Evolutionary conservation across 1,140 invertebrate genomes (phyloP), one percentile per base, ranked within the genome.

Genomic region (Procambarus virginalis): DNA sequence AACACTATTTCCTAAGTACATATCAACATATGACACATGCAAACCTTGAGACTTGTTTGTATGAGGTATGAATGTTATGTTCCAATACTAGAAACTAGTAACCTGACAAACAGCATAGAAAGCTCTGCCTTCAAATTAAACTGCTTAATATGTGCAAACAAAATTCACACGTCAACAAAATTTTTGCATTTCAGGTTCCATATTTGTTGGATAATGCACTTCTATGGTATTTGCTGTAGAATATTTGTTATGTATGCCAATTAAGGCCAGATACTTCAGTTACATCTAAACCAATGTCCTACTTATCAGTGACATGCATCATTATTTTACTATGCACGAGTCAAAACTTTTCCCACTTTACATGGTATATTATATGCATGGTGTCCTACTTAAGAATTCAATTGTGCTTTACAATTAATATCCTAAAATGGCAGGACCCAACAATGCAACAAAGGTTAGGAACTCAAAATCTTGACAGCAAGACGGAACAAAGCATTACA

Each of bases 1-100:
- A 78, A 49, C 49, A 78, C 68, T 73, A 76, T 34, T 49, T 14
- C 46, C 45, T 78, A 78, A 78, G 76, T 78, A 78, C 76, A 78
- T 78, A 48, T 76, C 75, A 76, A 78, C 76, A 78, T 4, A 73
- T 73, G 68, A 78, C 76, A 78, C 5, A 73, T 73, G 68, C 76
- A 78, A 78, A 51, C 76, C 49, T 8, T n/a, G 17, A 49, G 49
- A 78, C 76, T 45, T 45, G 76, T 51, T 20, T 78, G 76, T 49
- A 78, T 49, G 45, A 78, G 46, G 76, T 78, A 78, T 49, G 46
- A 78, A n/a, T 49, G 76, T 78, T 78, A 5, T 45, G 20, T 49
- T 48, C 6, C 49, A 78, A 49, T 48, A 78, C 46, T 51, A 78
- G 20, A 49, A 9, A 17, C 76, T 78, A 51, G 46, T 78, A 20